These are phyloP conservation scores for rabbit (Oryctolagus cuniculus) DNA, from an alignment of 2,113 vertebrate species.

Conservation along the genomic window mOryCun1.1 NC_091435.1:106591001-106591500, in stretches of 20 bases:
- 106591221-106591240: constrained; percentile 62
- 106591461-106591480: neutral
- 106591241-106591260: constrained; percentile 59
- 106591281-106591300: constrained; percentile 65
- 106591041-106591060: constrained; percentile 69
- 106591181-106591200: constrained; percentile 64
- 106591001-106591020: constrained; percentile 59
- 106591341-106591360: constrained; percentile 25
- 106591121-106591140: constrained; percentile 69
- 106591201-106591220: constrained; percentile 64
- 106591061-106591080: constrained; percentile 62
- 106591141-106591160: constrained; percentile 43
- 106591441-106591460: neutral
- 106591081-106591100: constrained; percentile 69
- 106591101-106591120: constrained; percentile 53
- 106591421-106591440: neutral
- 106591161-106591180: constrained; percentile 42
- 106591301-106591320: constrained; percentile 54
- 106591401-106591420: constrained; percentile 34
- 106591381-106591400: constrained; percentile 1
- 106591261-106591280: constrained; percentile 59
- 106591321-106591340: constrained; percentile 62
- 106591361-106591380: constrained; percentile 25
- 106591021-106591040: constrained; percentile 55
- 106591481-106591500: neutral